Percentiles rank a stretch among this genome's conserved stretches.
Conservation (phyloP, 2,797 vertebrate species). For the Melopsittacus undulatus region DNA sequence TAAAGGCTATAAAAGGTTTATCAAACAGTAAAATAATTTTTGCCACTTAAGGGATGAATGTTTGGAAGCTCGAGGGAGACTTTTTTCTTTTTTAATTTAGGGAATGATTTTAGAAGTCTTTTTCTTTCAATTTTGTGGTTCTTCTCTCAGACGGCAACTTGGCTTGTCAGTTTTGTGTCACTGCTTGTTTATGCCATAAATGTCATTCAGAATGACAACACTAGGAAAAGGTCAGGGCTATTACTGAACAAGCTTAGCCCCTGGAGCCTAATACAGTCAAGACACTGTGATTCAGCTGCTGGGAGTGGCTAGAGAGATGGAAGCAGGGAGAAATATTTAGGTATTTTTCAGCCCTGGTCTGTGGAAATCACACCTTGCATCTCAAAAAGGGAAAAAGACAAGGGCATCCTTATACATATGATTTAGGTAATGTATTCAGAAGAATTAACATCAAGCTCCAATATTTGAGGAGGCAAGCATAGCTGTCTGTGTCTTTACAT, state of each 20-base stretch:
- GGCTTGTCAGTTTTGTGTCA: constrained; percentile 73
- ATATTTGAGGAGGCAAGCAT: constrained; percentile 41
- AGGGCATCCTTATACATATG: constrained; percentile 6
- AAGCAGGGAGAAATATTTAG: constrained; percentile 41
- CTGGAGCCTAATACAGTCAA: constrained; percentile 71
- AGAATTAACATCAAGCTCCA: constrained; percentile 41
- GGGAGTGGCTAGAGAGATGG: constrained; percentile 59
- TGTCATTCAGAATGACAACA: constrained; percentile 72
- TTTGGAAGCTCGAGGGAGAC: neutral
- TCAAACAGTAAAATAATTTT: neutral
- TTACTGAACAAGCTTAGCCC: constrained; percentile 71
- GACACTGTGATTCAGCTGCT: constrained; percentile 65
- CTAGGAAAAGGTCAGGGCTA: constrained; percentile 72
- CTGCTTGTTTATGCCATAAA: constrained; percentile 71
- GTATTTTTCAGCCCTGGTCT: constrained; percentile 46
- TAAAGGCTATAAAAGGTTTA: neutral
- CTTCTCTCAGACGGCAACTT: constrained; percentile 51
- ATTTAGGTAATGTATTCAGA: constrained; percentile 60
- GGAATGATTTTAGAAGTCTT: neutral
- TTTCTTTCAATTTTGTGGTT: constrained; percentile 21
- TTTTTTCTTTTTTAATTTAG: neutral
- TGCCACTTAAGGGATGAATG: neutral
- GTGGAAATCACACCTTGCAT: constrained; percentile 66
- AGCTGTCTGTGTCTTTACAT: constrained; percentile 57
- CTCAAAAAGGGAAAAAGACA: constrained; percentile 47